Evolutionary conservation across 2,113 vertebrate genomes (phyloP).

Genomic region (Erpornis zantholeuca): DNA sequence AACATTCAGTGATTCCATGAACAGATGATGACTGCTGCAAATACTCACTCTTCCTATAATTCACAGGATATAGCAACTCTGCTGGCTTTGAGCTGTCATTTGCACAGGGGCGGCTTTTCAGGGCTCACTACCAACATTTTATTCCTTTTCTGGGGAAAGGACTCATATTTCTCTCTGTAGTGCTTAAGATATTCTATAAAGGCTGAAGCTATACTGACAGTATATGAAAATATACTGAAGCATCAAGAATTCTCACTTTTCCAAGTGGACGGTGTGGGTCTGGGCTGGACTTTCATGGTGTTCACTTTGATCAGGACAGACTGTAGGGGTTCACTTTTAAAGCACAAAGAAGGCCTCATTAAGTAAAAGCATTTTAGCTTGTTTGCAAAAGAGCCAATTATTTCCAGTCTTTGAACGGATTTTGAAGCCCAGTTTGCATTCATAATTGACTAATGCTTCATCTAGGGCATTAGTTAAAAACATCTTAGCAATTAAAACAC

Average conservation of each 20-base stretch:
- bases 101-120: neutral
- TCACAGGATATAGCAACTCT: neutral
- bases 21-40: neutral
- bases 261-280: neutral
- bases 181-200: neutral
- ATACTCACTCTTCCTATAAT: neutral
- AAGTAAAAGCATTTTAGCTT: neutral
- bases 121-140: neutral
- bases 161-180: neutral
- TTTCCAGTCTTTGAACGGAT: neutral
- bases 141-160: neutral
- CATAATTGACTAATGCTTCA: constrained; percentile 19
- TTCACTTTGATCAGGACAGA: neutral
- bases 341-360: neutral
- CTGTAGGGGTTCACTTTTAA: neutral
- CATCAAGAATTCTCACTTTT: neutral
- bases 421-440: constrained; percentile 20
- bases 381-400: neutral
- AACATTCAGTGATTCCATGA: neutral
- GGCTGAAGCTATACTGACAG: neutral
- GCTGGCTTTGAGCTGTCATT: neutral
- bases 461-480: constrained; percentile 17
- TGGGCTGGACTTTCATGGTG: neutral
- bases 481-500: neutral
- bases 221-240: neutral